phyloP scores from a whole-genome alignment of 2,113 vertebrate genomes.

The Arenaria interpres region DNA sequence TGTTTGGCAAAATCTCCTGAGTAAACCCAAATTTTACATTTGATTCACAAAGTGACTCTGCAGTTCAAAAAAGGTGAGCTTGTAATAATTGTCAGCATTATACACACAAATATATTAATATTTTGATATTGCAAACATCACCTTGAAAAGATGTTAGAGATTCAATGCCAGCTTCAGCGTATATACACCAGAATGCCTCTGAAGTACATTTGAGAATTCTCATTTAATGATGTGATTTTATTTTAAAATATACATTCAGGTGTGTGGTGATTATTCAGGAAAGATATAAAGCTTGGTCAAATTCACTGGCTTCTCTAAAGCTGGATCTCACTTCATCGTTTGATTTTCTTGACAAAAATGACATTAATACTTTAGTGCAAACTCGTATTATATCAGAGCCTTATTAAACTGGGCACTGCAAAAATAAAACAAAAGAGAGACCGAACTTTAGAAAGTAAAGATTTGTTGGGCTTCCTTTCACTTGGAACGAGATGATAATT shows the following conservation, averaged over 20 bases:
- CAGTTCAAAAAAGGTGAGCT: background rate
- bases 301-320: background rate
- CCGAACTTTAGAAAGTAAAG: background rate
- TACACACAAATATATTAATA: background rate
- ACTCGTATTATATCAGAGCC: background rate
- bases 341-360: background rate
- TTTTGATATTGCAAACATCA: background rate
- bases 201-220: background rate
- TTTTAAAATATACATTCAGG: constrained; percentile 5
- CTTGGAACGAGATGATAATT: background rate
- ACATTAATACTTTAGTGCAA: background rate
- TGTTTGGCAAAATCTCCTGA: background rate
- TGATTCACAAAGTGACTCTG: background rate
- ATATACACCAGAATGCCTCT: background rate
- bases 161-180: background rate
- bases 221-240: constrained; percentile 9
- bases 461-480: background rate
- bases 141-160: background rate
- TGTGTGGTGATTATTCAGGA: background rate
- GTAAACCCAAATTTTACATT: background rate
- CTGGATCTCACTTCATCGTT: background rate
- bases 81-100: background rate
- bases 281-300: background rate
- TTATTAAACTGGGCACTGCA: background rate
- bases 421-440: background rate